These are phyloP conservation scores for Boleophthalmus pectinirostris DNA, from an alignment of 2,113 vertebrate genomes.

Conservation along the genomic window DNA sequence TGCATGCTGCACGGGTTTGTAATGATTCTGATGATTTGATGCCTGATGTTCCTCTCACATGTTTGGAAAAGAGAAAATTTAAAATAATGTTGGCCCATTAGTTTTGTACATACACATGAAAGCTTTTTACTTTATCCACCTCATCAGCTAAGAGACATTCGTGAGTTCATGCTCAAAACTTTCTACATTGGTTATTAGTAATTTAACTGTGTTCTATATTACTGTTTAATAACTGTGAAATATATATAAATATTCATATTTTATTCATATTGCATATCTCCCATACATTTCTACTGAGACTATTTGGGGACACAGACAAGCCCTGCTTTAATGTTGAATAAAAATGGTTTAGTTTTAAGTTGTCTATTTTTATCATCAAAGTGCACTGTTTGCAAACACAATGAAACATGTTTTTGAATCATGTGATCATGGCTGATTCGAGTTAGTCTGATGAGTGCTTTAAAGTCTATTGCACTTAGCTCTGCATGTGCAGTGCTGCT, in stretches of 20 bases:
- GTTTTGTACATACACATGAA: neutral
- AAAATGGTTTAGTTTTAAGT: neutral
- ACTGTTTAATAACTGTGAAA: too few species aligned
- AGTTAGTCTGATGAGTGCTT: slow-evolving; percentile 40
- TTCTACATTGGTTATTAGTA: neutral
- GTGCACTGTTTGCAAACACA: neutral
- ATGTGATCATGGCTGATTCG: neutral
- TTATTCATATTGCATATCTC: too few species aligned
- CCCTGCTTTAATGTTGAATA: neutral
- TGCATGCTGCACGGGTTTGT: neutral
- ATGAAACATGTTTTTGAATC: slow-evolving; percentile 26
- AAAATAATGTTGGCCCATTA: neutral
- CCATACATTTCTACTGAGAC: too few species aligned
- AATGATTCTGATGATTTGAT: slow-evolving; percentile 11
- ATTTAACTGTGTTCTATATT: neutral
- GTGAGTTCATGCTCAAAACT: neutral
- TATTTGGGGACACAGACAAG: too few species aligned
- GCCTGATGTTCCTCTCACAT: slow-evolving; percentile 10
- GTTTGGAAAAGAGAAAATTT: neutral
- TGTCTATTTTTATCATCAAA: neutral
- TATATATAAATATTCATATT: too few species aligned
- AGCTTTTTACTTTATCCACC: neutral
- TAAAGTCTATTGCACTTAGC: slow-evolving; percentile 61
- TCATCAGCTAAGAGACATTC: slow-evolving; percentile 1
- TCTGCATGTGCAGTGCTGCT: slow-evolving; percentile 44